Base-by-base conservation (phyloP, 1,140 invertebrate species). In the Cryptotermes secundus region DNA sequence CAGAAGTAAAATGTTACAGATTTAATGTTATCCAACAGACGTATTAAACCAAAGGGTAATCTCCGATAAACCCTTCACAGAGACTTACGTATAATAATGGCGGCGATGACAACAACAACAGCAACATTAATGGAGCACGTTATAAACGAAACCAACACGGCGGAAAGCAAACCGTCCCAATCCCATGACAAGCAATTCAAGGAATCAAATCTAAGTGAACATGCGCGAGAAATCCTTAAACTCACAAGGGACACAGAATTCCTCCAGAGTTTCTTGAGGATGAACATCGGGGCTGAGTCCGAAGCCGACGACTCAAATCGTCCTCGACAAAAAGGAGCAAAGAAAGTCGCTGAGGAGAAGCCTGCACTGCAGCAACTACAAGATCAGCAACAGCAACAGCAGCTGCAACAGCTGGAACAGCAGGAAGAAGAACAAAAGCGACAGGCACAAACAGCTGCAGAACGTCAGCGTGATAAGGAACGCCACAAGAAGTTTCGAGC, bases 231-330 rank as follows among this genome's bases (percentile, higher is more conserved):
- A 12, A 86, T 86, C 9, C 42, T 86, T 14, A 82, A 82, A 24
- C 81, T 84, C 31, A 42, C 84, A 1, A 14, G 86, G 3, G 95
- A 95, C 85, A 92, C 93, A 24, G 94, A 95, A 87, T 91, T 95
- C 86, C 87, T 96, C 10, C 94, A 95, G 89, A 95, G 94, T 88
- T 96, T 95, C 86, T 93, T 95, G 38, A 89, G 94, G 80, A 92
- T 94, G 1, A 93, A 92, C 49, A 87, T 92, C 4, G 45, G 14
- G 22, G 92, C 90, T 24, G 88, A 87, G 19, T 42, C 81, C 10
- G 79, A 85, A 26, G 86, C 87, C 49, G 83, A 80, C 26, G 81
- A 34, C 19, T 81, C n/a, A 38, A 34, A 36, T 35, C 34, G 80
- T 81, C 31, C 81, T 53, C 42, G 34, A 26, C 26, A 59, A n/a